phyloP scores from a whole-genome alignment of 2,113 vertebrate species.

The Chlorodrepanis virens region DNA sequence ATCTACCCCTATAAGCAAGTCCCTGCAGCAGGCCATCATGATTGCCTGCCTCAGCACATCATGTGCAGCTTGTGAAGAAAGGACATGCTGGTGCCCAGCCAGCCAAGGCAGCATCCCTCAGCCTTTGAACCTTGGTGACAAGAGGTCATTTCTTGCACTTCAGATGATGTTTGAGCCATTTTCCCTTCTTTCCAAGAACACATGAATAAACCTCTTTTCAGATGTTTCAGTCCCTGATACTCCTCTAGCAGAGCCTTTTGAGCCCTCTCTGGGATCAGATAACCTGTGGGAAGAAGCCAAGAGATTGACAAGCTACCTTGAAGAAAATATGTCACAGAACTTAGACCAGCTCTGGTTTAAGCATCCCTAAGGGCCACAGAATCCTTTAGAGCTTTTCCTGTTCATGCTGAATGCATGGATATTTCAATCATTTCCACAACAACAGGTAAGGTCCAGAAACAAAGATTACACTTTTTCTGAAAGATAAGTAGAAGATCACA shows the following conservation, averaged over 20 bases:
- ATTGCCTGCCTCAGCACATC: rapidly evolving
- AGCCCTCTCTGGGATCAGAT: background rate
- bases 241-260: background rate
- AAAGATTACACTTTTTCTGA: background rate
- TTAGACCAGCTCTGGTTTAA: background rate
- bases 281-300: background rate
- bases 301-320: background rate
- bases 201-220: background rate
- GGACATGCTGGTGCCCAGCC: rapidly evolving
- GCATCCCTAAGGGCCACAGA: background rate
- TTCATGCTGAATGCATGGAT: background rate
- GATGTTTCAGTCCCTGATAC: background rate
- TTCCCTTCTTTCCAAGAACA: background rate
- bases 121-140: rapidly evolving
- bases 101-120: background rate
- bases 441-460: background rate
- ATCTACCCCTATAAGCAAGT: background rate
- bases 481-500: background rate
- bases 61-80: background rate
- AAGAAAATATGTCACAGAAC: background rate
- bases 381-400: background rate
- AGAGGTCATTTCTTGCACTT: background rate
- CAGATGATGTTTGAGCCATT: background rate
- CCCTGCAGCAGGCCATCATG: background rate
- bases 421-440: background rate